A percentile compares a stretch with the other conserved stretches of the same genome.
Conservation (phyloP, 2,113 vertebrate species). For the Miniopterus natalensis region DNA sequence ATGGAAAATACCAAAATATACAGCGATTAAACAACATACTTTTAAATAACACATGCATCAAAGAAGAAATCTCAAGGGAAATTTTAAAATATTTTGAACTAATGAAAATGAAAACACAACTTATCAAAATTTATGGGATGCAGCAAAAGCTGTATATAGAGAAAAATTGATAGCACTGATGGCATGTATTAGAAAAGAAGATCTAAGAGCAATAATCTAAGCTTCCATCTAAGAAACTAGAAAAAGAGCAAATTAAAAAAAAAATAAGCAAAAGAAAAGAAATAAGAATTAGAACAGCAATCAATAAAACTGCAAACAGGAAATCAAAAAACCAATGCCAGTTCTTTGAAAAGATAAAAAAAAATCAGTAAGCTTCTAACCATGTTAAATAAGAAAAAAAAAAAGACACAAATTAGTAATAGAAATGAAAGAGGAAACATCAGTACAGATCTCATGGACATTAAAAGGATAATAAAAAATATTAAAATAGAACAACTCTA, state of each 20-base stretch:
- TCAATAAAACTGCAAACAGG: neutral
- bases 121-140: neutral
- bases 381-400: neutral
- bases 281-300: conserved; percentile 4
- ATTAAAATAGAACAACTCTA: neutral
- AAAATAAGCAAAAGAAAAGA: conserved; percentile 10
- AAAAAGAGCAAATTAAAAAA: neutral
- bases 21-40: neutral
- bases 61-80: neutral
- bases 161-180: neutral
- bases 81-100: neutral
- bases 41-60: neutral
- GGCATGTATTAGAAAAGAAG: neutral
- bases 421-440: neutral
- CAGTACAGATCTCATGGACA: neutral
- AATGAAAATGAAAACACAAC: neutral
- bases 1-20: neutral
- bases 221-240: neutral
- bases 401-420: neutral
- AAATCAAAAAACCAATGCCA: neutral
- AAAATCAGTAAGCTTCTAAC: neutral
- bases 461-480: conserved; percentile 9
- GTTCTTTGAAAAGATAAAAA: neutral
- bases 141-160: neutral
- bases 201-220: neutral